phyloP scores from a whole-genome alignment of 2,113 vertebrate genomes.

The Struthio camelus region DNA sequence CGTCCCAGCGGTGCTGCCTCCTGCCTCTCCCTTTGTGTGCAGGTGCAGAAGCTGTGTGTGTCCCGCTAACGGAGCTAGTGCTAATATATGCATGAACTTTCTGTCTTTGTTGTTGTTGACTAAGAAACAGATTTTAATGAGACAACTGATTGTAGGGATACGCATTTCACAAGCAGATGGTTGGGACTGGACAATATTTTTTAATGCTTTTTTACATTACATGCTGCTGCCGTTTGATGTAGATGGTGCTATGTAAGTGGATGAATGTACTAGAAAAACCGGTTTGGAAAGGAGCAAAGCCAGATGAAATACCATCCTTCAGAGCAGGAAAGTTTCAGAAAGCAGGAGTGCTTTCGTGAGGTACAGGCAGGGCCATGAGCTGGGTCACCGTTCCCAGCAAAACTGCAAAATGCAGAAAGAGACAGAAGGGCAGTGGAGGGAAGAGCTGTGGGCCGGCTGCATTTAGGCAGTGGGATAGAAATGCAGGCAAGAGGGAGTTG shows the following conservation, averaged over 20 bases:
- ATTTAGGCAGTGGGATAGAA: background rate
- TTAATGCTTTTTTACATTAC: background rate
- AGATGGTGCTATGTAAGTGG: background rate
- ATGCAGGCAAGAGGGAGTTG: background rate
- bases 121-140: background rate
- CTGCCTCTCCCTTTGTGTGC: background rate
- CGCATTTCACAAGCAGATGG: background rate
- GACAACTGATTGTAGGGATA: background rate
- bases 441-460: background rate
- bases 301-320: background rate
- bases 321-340: background rate
- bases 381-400: accelerated
- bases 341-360: background rate
- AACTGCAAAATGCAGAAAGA: background rate
- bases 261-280: background rate
- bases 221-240: background rate
- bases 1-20: background rate
- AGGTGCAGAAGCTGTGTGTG: background rate
- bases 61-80: background rate
- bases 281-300: background rate
- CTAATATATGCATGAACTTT: background rate
- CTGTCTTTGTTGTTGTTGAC: background rate
- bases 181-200: background rate
- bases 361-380: background rate
- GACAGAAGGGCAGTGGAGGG: accelerated